Conservation (phyloP, 2,888 invertebrate genomes). For the Gryllus longicercus region DNA sequence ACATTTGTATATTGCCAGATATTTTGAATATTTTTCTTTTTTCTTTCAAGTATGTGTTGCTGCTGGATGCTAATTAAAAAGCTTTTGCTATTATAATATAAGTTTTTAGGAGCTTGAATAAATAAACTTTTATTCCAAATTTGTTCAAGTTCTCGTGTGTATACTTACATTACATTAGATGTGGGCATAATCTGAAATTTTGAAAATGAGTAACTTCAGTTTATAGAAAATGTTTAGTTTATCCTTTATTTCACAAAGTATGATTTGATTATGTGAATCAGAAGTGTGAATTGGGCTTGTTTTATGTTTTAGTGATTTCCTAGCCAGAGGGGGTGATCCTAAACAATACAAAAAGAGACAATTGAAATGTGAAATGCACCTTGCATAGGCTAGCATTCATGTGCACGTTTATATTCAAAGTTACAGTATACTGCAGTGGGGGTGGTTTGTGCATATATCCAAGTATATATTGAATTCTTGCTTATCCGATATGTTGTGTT, state of each 20-base stretch:
- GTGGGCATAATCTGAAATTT: not conserved
- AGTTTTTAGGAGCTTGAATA: not conserved
- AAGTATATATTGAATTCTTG: not conserved
- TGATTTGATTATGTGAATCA: too few relatives aligned
- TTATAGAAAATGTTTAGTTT: too few relatives aligned
- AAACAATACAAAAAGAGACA: too few relatives aligned
- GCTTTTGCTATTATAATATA: constrained; percentile 7
- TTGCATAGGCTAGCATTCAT: not conserved
- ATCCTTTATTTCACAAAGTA: too few relatives aligned
- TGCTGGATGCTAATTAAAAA: not conserved
- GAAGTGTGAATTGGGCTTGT: too few relatives aligned
- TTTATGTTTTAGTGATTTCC: too few relatives aligned
- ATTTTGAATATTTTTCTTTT: not conserved
- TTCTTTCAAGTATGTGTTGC: not conserved
- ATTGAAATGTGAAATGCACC: not conserved
- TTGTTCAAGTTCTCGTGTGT: not conserved
- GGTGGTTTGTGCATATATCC: constrained; percentile 10
- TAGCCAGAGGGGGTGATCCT: too few relatives aligned
- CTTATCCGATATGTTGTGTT: not conserved
- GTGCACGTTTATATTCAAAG: not conserved
- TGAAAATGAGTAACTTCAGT: too few relatives aligned
- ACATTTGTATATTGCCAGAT: not conserved
- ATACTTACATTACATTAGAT: not conserved
- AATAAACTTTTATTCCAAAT: not conserved
- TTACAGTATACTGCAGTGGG: not conserved